Evolutionary conservation across 1,140 invertebrate species (phyloP), one percentile per base, ranked within the genome.

Genomic region (Pemphigus obesinymphae): DNA sequence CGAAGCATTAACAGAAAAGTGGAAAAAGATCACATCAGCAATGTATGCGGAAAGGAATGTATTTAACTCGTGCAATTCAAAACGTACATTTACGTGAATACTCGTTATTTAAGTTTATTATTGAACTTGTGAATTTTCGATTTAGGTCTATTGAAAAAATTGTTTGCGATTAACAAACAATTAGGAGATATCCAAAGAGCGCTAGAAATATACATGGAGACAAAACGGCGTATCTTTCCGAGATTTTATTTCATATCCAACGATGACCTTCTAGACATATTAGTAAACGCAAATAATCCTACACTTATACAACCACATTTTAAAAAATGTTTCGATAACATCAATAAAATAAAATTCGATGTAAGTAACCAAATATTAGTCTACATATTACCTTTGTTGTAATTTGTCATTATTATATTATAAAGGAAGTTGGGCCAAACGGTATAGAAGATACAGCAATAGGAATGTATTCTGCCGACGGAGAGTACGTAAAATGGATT

Each of bases 161-260:
- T 80, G 17, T 45, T 23, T 2, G 7, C 37, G 1, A 63, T 80
- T 23, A 61, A 45, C 3, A 37, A 61, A 29, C 37, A n/a, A 0
- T 31, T 80, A 29, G 50, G 26, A 29, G n/a, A 23, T 13, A 80
- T 61, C 31, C 76, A 87, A 10, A 80, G 93, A 86, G 90, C 92
- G 72, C 86, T 96, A 84, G 92, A 95, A 89, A 89, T 90, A 87
- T 96, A 96, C 87, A 88, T 96, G 82, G 95, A 96, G 88, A 92
- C 91, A 0, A 96, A 96, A 86, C 87, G 95, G 53, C 91, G 93
- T 85, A 85, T 93, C 70, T 96, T 96, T 88, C 94, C 94, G 72
- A 86, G 91, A 84, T 93, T 95, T 86, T 96, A 95, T 88, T 96
- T 96, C 85, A 92, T 96, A 84, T 96, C 94, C 8, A 95, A 96